Conservation (phyloP, 92 coral and sea anemone genomes). For the Chrysogorgia sp. region DNA sequence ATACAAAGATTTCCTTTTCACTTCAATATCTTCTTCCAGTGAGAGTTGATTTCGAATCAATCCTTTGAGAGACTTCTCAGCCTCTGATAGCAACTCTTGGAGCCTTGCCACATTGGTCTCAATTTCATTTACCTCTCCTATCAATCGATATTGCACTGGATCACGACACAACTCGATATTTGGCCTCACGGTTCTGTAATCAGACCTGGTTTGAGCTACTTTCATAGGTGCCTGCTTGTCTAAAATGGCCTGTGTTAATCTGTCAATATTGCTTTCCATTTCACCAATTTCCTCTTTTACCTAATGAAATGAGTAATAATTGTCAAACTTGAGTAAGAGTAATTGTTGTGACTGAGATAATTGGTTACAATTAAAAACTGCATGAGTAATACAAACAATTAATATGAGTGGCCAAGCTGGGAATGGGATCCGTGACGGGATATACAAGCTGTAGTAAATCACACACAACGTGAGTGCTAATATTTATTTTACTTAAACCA, state of each 20-base stretch:
- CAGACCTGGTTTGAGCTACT: conserved; percentile 89
- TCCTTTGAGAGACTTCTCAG: conserved; percentile 83
- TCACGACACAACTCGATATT: conserved; percentile 97
- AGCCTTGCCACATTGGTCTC: conserved; percentile 80
- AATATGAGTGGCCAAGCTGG: too few relatives aligned
- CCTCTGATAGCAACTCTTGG: conserved; percentile 75
- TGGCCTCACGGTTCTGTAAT: conserved; percentile 93
- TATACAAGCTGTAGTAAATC: too few relatives aligned
- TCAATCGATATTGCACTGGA: conserved; percentile 89
- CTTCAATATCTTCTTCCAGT: conserved; percentile 91
- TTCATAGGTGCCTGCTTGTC: conserved; percentile 95
- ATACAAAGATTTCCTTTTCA: conserved; percentile 81
- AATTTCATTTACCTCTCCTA: conserved; percentile 84
- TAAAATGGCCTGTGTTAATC: conserved; percentile 84
- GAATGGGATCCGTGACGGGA: too few relatives aligned
- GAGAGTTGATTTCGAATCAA: conserved; percentile 89
- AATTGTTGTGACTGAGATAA: too few relatives aligned
- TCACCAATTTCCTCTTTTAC: conserved; percentile 90
- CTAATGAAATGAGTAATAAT: conserved; percentile 26
- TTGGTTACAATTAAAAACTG: too few relatives aligned
- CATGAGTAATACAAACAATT: too few relatives aligned
- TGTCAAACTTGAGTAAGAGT: neutral
- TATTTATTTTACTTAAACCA: neutral
- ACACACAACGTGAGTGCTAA: neutral
- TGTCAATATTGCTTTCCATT: conserved; percentile 88